A percentile compares a stretch with the other conserved stretches of the same genome.
These are phyloP conservation scores for Saxidomus purpurata DNA, from an alignment of 1,140 invertebrate species.

Conservation along the genomic window DNA sequence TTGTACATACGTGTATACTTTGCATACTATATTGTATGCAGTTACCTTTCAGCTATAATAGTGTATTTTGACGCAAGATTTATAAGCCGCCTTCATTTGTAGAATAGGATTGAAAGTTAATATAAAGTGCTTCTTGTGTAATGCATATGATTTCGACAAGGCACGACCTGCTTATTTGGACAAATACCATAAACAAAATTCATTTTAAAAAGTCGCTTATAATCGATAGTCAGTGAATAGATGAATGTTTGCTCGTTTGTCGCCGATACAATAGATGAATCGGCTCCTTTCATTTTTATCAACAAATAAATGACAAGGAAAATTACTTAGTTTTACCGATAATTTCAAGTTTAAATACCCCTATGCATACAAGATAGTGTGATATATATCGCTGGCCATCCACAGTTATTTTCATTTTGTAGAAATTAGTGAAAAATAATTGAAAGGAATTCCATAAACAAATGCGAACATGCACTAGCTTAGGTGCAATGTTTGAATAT, in stretches of 20 bases:
- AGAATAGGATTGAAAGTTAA: no score
- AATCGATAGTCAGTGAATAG: background rate
- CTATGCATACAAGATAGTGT: background rate
- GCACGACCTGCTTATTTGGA: background rate
- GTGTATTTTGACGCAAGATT: no score
- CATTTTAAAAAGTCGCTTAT: constrained; percentile 10
- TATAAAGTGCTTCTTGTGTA: no score
- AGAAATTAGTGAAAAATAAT: background rate
- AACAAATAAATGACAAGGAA: constrained; percentile 16
- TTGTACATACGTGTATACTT: no score
- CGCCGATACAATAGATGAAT: background rate
- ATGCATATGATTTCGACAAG: no score
- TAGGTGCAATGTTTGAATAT: no score
- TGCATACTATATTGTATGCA: no score
- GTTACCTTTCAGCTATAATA: no score
- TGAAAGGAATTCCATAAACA: background rate
- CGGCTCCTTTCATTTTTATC: background rate
- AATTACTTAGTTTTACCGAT: constrained; percentile 4
- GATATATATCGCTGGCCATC: background rate
- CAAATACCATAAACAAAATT: background rate
- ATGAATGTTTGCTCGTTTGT: background rate
- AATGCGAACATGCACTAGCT: no score
- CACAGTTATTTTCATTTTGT: background rate
- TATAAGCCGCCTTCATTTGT: no score
- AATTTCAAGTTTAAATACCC: constrained; percentile 3